Base-by-base conservation (phyloP, 2,888 invertebrate genomes). In the Sussaba pulchella region DNA sequence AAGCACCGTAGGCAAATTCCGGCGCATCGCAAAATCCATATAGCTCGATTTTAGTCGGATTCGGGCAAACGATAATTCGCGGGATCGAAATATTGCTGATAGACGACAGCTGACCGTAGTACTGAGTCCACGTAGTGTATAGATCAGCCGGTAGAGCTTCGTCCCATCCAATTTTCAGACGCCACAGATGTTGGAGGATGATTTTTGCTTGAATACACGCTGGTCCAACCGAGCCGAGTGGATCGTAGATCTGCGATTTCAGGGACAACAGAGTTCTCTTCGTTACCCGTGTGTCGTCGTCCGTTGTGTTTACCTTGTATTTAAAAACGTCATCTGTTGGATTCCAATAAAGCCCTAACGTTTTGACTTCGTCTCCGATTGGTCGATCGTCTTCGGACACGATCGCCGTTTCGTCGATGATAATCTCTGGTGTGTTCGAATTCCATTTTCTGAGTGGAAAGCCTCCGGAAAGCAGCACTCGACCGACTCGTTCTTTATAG, bases 361-460 rank as follows among this genome's bases (percentile, higher is more conserved):
- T 74, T 26, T 70, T 79, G 0, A 70, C 70, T 36, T 70, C 70
- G 50, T 67, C 75, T 1, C 75, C 61, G 43, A 75, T 75, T 12
- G 12, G 39, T 2, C 17, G 0, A 24, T 24, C 9, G 6, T 39
- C 1, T 14, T 47, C 10, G 1, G n/a, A 2, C 12, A 41, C 41
- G 19, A 24, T 21, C 17, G 43, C 54, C 0, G 74, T 69, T 9
- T 50, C 21, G 0, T 75, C 36, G 14, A 76, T 69, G 8, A 81
- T 50, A 5, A 77, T 41, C 3, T 19, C 24, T 36, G 4, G 39
- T 12, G 80, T 26, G 67, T 85, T 84, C 0, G 84, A 83, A 1
- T 78, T 69, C 84, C 82, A 85, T 70, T 90, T 88, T 26, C 86
- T 84, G 3, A 90, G 54, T 1, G 82, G 59, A 67, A 91, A 90